These are phyloP conservation scores for Oplegnathus fasciatus DNA, from an alignment of 2,113 vertebrate genomes.

Conservation along the genomic window DNA sequence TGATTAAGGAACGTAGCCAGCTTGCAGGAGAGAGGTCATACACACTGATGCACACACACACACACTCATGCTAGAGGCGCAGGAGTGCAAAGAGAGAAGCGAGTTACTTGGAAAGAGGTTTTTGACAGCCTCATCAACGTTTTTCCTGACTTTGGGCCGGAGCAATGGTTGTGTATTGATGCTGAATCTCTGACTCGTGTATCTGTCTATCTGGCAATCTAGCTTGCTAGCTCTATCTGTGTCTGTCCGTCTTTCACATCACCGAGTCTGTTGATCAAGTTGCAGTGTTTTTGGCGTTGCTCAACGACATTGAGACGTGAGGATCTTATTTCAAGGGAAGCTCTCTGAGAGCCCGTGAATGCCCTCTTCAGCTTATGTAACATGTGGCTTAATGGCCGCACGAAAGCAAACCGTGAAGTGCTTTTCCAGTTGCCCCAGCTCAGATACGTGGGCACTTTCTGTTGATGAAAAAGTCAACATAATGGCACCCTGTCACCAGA, in stretches of 20 bases:
- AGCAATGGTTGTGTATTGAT: no score
- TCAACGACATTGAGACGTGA: slow-evolving; percentile 9
- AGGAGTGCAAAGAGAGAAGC: no score
- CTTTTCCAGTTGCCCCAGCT: background rate
- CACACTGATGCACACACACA: no score
- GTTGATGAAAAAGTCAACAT: slow-evolving; percentile 31
- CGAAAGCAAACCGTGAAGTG: slow-evolving; percentile 16
- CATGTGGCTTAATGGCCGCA: slow-evolving; percentile 10
- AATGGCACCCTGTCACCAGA: slow-evolving; percentile 22
- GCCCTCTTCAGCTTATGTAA: slow-evolving; percentile 20
- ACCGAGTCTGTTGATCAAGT: slow-evolving; percentile 10
- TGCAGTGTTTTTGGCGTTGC: slow-evolving; percentile 32
- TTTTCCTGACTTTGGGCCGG: no score
- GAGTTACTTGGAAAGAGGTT: no score
- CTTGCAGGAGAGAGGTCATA: no score
- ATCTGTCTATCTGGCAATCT: background rate
- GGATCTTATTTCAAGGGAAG: slow-evolving; percentile 32
- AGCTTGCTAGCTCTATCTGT: background rate
- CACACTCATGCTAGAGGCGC: no score
- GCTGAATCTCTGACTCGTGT: background rate
- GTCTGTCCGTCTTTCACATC: background rate
- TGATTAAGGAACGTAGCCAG: no score
- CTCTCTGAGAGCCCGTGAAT: slow-evolving; percentile 5
- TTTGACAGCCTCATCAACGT: no score
- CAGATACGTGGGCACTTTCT: slow-evolving; percentile 13